A percentile compares a stretch with the other conserved stretches of the same genome.
Conservation (phyloP, 2,797 vertebrate genomes). For the Bradypus variegatus region DNA sequence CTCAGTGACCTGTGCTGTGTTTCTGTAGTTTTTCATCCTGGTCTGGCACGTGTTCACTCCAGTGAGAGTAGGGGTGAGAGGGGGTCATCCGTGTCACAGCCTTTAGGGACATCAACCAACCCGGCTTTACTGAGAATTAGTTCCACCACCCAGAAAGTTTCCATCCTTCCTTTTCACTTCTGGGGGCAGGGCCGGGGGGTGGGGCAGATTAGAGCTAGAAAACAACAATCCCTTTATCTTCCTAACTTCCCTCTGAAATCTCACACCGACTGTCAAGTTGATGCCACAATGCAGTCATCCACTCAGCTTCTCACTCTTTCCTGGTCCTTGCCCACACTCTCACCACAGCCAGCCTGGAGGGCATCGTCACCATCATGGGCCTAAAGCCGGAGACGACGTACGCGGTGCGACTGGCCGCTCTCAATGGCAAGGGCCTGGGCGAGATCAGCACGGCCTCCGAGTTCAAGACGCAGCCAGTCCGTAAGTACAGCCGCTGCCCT, state of each 20-base stretch:
- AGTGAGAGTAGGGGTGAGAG: not conserved
- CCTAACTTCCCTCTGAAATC: not conserved
- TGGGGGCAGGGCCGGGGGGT: fast-evolving
- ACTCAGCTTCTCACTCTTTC: not conserved
- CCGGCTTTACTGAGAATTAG: too few species aligned
- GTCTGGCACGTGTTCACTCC: not conserved
- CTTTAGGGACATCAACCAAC: not conserved
- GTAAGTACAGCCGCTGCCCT: constrained; percentile 81
- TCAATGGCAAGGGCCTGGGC: constrained; percentile 95
- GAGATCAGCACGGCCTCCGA: constrained; percentile 81
- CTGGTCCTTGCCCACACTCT: constrained; percentile 22
- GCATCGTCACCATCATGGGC: constrained; percentile 82
- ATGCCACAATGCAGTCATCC: not conserved
- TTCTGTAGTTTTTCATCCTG: not conserved
- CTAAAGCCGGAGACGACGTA: constrained; percentile 90
- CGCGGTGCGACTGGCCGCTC: constrained; percentile 86
- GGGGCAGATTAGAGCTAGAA: not conserved
- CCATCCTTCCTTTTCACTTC: not conserved
- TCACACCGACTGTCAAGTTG: not conserved
- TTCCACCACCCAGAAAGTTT: not conserved
- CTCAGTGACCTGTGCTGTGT: not conserved
- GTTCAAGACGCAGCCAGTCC: constrained; percentile 94
- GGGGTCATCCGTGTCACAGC: not conserved
- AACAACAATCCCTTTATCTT: not conserved
- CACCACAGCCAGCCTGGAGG: constrained; percentile 74